Percentiles rank a stretch among this genome's conserved stretches.
phyloP scores from a whole-genome alignment of 1,140 invertebrate species.

The Diabrotica virgifera region DNA sequence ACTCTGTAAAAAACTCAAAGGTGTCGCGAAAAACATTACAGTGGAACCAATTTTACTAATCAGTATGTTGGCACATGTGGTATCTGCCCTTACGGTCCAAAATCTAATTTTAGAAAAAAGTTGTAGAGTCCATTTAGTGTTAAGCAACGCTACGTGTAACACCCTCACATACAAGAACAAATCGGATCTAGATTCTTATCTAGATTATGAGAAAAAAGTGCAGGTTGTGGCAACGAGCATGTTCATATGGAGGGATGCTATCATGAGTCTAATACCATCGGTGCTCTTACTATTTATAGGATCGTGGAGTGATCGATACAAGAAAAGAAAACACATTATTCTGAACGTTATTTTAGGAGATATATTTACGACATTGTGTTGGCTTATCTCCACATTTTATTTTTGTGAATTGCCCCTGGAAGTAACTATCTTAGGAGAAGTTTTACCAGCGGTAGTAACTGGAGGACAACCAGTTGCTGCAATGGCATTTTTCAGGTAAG shows the following conservation, averaged over 20 bases:
- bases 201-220: constrained; percentile 51
- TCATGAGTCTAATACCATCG: constrained; percentile 57
- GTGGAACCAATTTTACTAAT: constrained; percentile 56
- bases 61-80: constrained; percentile 53
- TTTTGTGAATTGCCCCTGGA: constrained; percentile 54
- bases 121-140: constrained; percentile 61
- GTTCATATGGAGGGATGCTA: constrained; percentile 56
- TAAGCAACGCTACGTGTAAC: constrained; percentile 57
- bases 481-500: constrained; percentile 54
- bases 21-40: constrained; percentile 45
- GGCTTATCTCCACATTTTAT: constrained; percentile 40
- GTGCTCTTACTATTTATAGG: constrained; percentile 59
- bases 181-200: constrained; percentile 47
- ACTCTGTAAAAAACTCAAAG: no score
- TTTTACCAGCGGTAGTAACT: constrained; percentile 56
- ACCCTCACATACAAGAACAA: constrained; percentile 52
- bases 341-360: constrained; percentile 56
- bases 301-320: constrained; percentile 59
- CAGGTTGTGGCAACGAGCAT: constrained; percentile 59
- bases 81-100: constrained; percentile 53
- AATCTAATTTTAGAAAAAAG: constrained; percentile 62
- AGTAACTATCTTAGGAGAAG: constrained; percentile 54
- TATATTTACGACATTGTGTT: constrained; percentile 36
- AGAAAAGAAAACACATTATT: constrained; percentile 59
- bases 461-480: constrained; percentile 59